Base-by-base conservation (phyloP, 2,113 vertebrate species). In the Galeopterus variegatus region DNA sequence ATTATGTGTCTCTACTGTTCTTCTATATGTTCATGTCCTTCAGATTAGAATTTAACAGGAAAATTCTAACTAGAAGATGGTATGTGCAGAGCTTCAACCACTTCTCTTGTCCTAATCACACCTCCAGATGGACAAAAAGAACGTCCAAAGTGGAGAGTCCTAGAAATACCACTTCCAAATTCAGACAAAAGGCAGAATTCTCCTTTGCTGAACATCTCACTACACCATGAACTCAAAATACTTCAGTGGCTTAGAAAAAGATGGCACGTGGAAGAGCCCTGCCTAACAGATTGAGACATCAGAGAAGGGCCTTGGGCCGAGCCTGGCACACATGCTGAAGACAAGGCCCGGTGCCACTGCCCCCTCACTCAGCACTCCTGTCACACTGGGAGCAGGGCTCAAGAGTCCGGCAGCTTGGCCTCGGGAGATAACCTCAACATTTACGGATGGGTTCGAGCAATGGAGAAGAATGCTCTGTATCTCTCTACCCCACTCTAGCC, bases 251-350 rank as follows among this genome's bases (percentile, higher is more conserved):
- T 93, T 65, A 81, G 75, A 52, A 60, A 33, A 85, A 77, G 67
- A 33, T 96, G 79, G 67, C 80, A 65, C 0, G 0, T 54, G 56
- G 58, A 19, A 79, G 45, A 90, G 70, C 58, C 19, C 67, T 90
- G 60, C 72, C 28, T 33, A 80, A 75, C 70, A 70, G 76, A 92
- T 60, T 50, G 83, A 94, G 88, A 92, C 87, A 77, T 96, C 83
- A 89, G 93, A 80, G 31, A 76, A 67, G 41, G 36, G 45, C 82
- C 41, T 8, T 33, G 64, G 65, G 84, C 64, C 33, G 14, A 19
- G 26, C n/a, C 93, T 81, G 88, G 67, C 95, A 72, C n/a, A 33
- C 0, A 2, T 64, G 41, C 45, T 52, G 36, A 90, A 54, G 48
- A 75, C 26, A 7, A 15, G 48, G 60, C 50, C 73, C 8, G 1